Evolutionary conservation across 2,113 vertebrate genomes (phyloP).

Genomic region (Bagarius yarrelli): DNA sequence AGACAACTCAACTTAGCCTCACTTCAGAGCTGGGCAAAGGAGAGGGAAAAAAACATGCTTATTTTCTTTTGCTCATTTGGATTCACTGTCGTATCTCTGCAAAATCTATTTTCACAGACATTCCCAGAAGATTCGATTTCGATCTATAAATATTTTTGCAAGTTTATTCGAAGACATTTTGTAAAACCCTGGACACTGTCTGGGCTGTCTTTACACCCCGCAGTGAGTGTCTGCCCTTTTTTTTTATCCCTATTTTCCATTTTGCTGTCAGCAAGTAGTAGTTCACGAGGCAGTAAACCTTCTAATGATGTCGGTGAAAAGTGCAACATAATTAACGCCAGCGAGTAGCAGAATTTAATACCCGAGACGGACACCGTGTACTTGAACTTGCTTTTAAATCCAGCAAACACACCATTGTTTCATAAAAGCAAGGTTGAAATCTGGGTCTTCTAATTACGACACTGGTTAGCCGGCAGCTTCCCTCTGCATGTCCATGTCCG

Average conservation of each 20-base stretch:
- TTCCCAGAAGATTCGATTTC: not conserved
- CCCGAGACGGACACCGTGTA: not conserved
- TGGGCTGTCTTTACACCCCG: not conserved
- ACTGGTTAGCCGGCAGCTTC: conserved; percentile 27
- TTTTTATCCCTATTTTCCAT: conserved; percentile 1
- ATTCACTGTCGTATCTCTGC: conserved; percentile 15
- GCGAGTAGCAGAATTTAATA: conserved; percentile 29
- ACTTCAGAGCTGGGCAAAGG: not conserved
- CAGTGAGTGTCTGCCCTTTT: conserved; percentile 11
- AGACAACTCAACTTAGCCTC: conserved; percentile 9
- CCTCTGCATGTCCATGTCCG: not conserved
- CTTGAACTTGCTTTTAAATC: not conserved
- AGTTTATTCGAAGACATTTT: not conserved
- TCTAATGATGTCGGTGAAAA: conserved; percentile 25
- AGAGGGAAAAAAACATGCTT: not conserved
- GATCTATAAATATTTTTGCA: conserved; percentile 22
- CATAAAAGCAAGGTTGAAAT: conserved; percentile 9
- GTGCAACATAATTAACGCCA: conserved; percentile 41
- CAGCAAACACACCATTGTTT: not conserved
- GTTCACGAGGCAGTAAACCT: conserved; percentile 32
- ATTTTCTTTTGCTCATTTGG: conserved; percentile 15
- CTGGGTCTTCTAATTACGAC: not conserved
- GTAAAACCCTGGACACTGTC: conserved; percentile 7
- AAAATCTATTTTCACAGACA: not conserved
- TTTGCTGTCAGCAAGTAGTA: conserved; percentile 42